Base-by-base conservation (phyloP, 2,113 vertebrate species). In the Hydrolagus affinis region DNA sequence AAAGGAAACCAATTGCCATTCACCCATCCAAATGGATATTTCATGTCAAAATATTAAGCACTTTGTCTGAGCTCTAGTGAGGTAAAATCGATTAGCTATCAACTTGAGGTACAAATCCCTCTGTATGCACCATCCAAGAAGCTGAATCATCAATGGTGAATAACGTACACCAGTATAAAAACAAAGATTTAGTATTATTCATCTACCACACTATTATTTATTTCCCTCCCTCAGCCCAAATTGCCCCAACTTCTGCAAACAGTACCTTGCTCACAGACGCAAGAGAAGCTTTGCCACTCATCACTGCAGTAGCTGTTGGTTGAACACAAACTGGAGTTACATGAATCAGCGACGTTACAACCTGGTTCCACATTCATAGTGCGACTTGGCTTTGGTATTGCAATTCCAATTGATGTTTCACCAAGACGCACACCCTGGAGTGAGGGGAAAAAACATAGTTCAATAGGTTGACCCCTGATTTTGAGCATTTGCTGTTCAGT, bases 371-470 rank as follows among this genome's bases (percentile, higher is more conserved):
- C 96, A n/a, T 95, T 94, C 88, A 98, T 87, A n/a, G 93, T 86
- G 87, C 89, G 95, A 73, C 90, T 95, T 0, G 98, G 97, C 62
- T 94, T 95, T 64, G 94, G 95, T 80, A 98, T 91, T 6, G 91
- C 85, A 0, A 93, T 94, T 85, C 96, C 93, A 0, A 92, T 94
- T 0, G 95, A 78, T 0, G 95, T 93, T 15, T 96, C 96, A 32
- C 98, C 98, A 28, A 97, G 87, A n/a, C 95, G 96, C 19, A 99
- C 94, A 0, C 97, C 97, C 98, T 99, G 89, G 23, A 90, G 87
- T 8, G 32, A 88, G 80, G 88, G 68, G 11, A 8, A 89, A 73
- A 91, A 89, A 86, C 28, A 19, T 17, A 15, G 66, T 23, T 83
- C 28, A 68, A 21, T 62, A 64, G 44, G 64, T 80, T 28, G 23